Base-by-base conservation (phyloP, 1,140 invertebrate genomes). In the Heliconius nattereri region DNA sequence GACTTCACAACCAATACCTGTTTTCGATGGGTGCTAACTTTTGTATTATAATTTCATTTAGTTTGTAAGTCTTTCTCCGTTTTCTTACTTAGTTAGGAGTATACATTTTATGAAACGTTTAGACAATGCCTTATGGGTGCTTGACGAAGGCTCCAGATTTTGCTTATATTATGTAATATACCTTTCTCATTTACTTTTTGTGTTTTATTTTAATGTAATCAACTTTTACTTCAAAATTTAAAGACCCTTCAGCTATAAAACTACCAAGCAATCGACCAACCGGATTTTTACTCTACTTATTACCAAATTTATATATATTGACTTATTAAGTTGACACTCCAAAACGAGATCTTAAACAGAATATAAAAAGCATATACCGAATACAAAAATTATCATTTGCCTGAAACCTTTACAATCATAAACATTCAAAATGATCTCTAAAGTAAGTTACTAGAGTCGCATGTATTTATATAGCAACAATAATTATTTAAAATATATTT, bases 61-160 rank as follows among this genome's bases (percentile, higher is more conserved):
- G 91, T 89, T 87, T 90, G 83, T 93, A 93, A 91, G 91, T 89
- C 85, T 87, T 85, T 84, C 80, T 85, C 85, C 81, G 84, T 82
- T 89, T 85, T 87, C 81, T 83, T 85, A 86, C 84, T 83, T 85
- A 86, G 84, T 86, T 81, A 81, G 78, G 86, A 84, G 81, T 81
- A 87, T 91, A 91, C 90, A 90, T 91, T 89, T 94, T 94, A 90
- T 94, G 92, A 92, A 94, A 92, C 91, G 91, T 90, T n/a, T 89
- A 86, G 85, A 88, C 60, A 82, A 85, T 85, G 89, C 87, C 86
- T 87, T 80, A 85, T 84, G 87, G 89, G 87, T 90, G 88, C 82
- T 90, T 88, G 81, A 85, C 79, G 83, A 84, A 86, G 82, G 85
- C 85, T 86, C 82, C 76, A 87, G 85, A 87, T 87, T 89, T 90